Conservation (phyloP, 2,797 vertebrate species). For the Uromys caudimaculatus region DNA sequence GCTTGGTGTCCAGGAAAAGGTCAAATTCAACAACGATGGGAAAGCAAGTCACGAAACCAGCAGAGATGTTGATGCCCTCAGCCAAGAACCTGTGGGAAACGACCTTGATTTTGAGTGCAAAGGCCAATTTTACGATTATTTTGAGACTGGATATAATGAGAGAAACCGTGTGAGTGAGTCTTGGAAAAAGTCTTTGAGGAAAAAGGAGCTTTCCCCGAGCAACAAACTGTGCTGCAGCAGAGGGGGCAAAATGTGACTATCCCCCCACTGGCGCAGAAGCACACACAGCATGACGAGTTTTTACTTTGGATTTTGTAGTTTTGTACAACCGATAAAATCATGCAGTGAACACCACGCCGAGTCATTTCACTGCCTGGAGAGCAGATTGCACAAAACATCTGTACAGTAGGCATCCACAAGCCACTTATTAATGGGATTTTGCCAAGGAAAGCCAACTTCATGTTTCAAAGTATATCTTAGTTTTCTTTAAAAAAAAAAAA, state of each 20-base stretch:
- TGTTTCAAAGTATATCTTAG: slow-evolving; percentile 81
- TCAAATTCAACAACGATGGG: slow-evolving; percentile 81
- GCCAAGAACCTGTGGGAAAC: slow-evolving; percentile 85
- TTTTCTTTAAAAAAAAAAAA: slow-evolving; percentile 80
- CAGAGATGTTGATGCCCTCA: slow-evolving; percentile 78
- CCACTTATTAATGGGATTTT: slow-evolving; percentile 82
- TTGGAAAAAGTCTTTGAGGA: slow-evolving; percentile 90
- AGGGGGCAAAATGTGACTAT: slow-evolving; percentile 91
- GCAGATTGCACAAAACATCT: slow-evolving; percentile 83
- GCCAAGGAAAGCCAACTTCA: slow-evolving; percentile 78
- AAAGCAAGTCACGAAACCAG: slow-evolving; percentile 81
- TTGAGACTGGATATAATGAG: slow-evolving; percentile 88
- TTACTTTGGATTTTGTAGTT: slow-evolving; percentile 88
- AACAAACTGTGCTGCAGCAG: slow-evolving; percentile 91
- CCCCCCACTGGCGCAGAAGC: slow-evolving; percentile 78
- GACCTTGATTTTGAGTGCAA: slow-evolving; percentile 87
- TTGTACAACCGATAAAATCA: slow-evolving; percentile 87
- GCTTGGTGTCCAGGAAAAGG: slow-evolving; percentile 85
- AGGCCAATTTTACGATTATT: slow-evolving; percentile 89
- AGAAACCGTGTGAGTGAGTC: slow-evolving; percentile 87
- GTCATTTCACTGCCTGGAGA: slow-evolving; percentile 81
- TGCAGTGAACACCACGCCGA: slow-evolving; percentile 80
- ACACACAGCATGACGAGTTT: slow-evolving; percentile 83
- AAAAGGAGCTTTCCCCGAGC: slow-evolving; percentile 87
- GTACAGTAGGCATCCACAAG: slow-evolving; percentile 78